Evolutionary conservation across 1,140 invertebrate species (phyloP).

Genomic region (Ptiloglossa arizonensis): DNA sequence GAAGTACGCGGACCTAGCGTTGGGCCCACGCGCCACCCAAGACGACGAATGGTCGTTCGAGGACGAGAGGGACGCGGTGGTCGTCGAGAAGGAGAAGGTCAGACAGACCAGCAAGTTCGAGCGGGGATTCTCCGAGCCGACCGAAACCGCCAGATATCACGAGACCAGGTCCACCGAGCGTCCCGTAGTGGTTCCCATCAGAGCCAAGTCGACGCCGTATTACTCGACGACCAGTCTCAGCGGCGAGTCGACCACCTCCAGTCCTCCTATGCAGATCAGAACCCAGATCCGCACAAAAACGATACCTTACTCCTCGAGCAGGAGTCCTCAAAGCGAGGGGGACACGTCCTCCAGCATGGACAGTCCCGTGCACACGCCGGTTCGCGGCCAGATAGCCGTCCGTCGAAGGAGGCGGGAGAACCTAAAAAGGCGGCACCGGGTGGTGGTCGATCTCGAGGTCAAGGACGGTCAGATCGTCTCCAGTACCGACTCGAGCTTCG

Average conservation of each 20-base stretch:
- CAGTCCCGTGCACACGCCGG: constrained; percentile 78
- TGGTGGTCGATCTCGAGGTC: constrained; percentile 78
- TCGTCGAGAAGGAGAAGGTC: background rate
- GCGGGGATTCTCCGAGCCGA: constrained; percentile 71
- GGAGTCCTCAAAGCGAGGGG: constrained; percentile 79
- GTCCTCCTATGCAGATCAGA: constrained; percentile 78
- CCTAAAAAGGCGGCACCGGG: constrained; percentile 75
- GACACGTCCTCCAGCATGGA: constrained; percentile 81
- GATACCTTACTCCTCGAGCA: constrained; percentile 74
- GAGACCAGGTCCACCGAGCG: constrained; percentile 78
- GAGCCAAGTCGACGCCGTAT: constrained; percentile 78
- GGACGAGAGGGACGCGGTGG: constrained; percentile 60
- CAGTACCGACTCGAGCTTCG: constrained; percentile 86
- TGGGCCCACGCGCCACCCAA: constrained; percentile 59
- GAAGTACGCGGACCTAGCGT: constrained; percentile 72
- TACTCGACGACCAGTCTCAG: constrained; percentile 80
- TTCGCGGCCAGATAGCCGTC: constrained; percentile 75
- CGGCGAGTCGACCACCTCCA: constrained; percentile 80
- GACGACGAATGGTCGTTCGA: constrained; percentile 78
- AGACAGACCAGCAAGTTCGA: constrained; percentile 61
- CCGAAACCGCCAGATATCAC: constrained; percentile 56
- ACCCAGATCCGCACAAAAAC: constrained; percentile 80
- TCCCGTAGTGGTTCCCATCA: constrained; percentile 76
- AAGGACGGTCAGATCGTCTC: constrained; percentile 80
- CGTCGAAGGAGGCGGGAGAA: constrained; percentile 78